A percentile compares a stretch with the other conserved stretches of the same genome.
Conservation (phyloP, 2,888 invertebrate species). For the Liodrosophila aerea region DNA sequence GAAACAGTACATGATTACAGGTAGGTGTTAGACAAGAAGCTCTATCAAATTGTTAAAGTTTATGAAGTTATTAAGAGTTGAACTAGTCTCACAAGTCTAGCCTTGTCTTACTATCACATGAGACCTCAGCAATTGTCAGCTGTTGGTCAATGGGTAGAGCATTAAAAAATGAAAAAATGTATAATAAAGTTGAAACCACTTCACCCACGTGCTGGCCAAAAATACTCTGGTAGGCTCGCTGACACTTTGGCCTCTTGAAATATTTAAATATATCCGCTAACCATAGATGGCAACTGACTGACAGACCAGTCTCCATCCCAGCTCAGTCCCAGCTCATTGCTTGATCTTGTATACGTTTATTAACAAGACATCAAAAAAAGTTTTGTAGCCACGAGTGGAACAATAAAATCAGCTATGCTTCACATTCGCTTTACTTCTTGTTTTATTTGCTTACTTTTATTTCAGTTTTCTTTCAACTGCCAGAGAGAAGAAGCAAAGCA, state of each 20-base stretch:
- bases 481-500: constrained; percentile 26
- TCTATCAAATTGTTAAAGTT: neutral
- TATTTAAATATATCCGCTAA: constrained; percentile 15
- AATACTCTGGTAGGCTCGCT: constrained; percentile 13
- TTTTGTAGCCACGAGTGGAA: constrained; percentile 20
- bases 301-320: no score
- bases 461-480: constrained; percentile 18
- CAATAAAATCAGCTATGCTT: constrained; percentile 31
- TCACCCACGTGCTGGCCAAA: constrained; percentile 11
- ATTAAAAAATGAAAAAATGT: neutral
- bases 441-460: constrained; percentile 1
- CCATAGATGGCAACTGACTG: constrained; percentile 20
- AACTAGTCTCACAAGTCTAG: no score
- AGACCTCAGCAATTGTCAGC: no score
- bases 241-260: neutral
- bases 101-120: no score
- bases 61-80: no score
- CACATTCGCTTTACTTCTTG: constrained; percentile 2
- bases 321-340: constrained; percentile 9
- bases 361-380: constrained; percentile 32
- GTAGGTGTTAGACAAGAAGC: constrained; percentile 1
- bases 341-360: constrained; percentile 25
- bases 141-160: no score
- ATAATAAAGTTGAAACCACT: no score
- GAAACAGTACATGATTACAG: neutral